Evolutionary conservation across 2,113 vertebrate species (phyloP).

Genomic region (Oxyura jamaicensis): DNA sequence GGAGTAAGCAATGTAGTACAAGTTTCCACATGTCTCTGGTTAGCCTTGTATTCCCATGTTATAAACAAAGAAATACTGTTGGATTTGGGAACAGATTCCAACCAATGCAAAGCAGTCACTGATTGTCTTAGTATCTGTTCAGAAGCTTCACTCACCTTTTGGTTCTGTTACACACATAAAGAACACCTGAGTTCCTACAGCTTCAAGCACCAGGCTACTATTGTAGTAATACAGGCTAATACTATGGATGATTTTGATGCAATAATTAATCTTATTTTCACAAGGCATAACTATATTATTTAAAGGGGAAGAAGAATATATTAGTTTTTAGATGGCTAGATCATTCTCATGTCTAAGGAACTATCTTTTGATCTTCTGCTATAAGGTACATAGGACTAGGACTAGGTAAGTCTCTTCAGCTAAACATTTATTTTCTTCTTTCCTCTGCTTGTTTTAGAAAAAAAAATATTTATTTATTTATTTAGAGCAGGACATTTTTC

Average conservation of each 20-base stretch:
- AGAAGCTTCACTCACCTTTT: neutral
- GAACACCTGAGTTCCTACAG: neutral
- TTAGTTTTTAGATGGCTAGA: neutral
- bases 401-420: neutral
- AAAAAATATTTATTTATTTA: too few species aligned
- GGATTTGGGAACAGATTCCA: neutral
- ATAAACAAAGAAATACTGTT: neutral
- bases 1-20: neutral
- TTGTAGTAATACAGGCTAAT: neutral
- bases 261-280: neutral
- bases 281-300: neutral
- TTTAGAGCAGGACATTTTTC: neutral
- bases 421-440: neutral
- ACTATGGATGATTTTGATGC: neutral
- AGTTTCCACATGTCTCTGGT: neutral
- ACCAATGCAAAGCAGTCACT: neutral
- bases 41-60: neutral
- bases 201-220: neutral
- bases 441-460: neutral
- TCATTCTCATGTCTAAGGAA: neutral
- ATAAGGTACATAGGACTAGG: accelerated
- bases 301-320: neutral
- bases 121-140: neutral
- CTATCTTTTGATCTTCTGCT: neutral
- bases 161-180: neutral